These are phyloP conservation scores for Octomys mimax DNA, from an alignment of 2,797 vertebrate species.

Conservation along the genomic window DNA sequence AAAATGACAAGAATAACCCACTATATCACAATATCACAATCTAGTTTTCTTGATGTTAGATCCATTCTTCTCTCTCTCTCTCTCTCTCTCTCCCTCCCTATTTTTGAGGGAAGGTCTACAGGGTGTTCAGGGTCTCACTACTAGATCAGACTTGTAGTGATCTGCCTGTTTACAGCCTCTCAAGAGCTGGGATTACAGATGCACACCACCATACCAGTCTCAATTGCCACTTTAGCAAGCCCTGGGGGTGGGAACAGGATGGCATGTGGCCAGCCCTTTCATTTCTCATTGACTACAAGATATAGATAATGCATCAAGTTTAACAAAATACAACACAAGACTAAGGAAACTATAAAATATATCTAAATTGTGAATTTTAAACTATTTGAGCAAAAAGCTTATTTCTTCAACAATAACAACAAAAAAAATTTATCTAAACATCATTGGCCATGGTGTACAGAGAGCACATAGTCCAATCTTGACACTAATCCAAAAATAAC, in stretches of 20 bases:
- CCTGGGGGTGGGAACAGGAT: too few species aligned
- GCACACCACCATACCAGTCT: too few species aligned
- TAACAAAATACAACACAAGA: not conserved
- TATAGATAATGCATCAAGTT: slow-evolving; percentile 45
- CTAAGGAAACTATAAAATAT: not conserved
- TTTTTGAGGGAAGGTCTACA: too few species aligned
- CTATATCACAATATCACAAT: not conserved
- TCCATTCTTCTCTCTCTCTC: not conserved
- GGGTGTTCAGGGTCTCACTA: too few species aligned
- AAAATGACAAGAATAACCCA: slow-evolving; percentile 48
- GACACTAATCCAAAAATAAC: not conserved
- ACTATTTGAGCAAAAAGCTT: not conserved
- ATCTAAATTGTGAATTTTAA: not conserved
- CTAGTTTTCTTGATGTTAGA: slow-evolving; percentile 33
- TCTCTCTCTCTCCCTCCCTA: too few species aligned
- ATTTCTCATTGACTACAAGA: not conserved
- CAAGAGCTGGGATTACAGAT: too few species aligned
- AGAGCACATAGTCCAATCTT: not conserved
- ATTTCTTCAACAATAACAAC: slow-evolving; percentile 21
- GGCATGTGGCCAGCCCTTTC: not conserved
- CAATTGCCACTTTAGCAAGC: too few species aligned
- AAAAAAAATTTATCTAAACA: not conserved
- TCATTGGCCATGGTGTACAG: not conserved
- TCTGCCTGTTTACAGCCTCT: too few species aligned
- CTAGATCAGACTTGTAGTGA: too few species aligned